phyloP scores from a whole-genome alignment of 2,113 vertebrate species.

The Crotalus tigris region DNA sequence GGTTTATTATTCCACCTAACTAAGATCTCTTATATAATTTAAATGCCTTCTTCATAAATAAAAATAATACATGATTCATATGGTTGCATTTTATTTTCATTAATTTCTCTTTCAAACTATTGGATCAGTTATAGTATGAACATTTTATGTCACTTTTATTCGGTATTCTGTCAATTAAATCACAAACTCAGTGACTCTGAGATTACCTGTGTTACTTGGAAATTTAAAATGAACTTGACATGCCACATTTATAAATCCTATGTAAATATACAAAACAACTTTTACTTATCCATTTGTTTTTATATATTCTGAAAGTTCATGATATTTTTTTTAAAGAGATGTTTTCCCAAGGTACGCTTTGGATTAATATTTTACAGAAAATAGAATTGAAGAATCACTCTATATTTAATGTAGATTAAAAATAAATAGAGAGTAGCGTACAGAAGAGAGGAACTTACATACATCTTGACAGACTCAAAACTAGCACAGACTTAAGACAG shows the following conservation, averaged over 20 bases:
- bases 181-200: neutral
- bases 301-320: neutral
- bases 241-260: neutral
- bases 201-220: neutral
- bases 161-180: slow-evolving; percentile 6
- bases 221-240: neutral
- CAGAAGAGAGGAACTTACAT: neutral
- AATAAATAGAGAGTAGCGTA: neutral
- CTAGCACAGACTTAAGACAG: neutral
- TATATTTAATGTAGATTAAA: neutral
- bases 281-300: neutral
- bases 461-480: neutral
- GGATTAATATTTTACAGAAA: neutral
- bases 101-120: neutral
- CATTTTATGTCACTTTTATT: slow-evolving; percentile 19
- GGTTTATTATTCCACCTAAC: neutral
- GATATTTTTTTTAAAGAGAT: neutral
- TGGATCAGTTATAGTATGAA: slow-evolving; percentile 21
- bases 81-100: neutral
- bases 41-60: neutral
- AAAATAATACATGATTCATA: neutral
- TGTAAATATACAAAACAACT: neutral
- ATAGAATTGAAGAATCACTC: neutral
- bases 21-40: neutral
- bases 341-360: neutral